Evolutionary conservation across 1,140 invertebrate genomes (phyloP).

Genomic region (Heliconius hewitsoni): DNA sequence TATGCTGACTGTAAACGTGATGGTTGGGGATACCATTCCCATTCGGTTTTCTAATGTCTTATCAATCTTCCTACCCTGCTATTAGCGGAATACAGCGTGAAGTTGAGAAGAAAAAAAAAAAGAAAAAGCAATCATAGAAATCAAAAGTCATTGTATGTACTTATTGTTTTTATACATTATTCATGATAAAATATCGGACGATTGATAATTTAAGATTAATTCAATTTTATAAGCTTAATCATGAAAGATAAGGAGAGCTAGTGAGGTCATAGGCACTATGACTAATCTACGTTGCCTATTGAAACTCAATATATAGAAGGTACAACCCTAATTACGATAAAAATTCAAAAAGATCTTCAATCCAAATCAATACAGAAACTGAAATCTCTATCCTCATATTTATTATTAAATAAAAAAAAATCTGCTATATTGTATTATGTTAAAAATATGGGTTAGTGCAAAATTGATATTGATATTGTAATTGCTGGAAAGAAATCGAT

Average conservation of each 20-base stretch:
- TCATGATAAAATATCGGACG: background rate
- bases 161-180: background rate
- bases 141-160: too few relatives aligned
- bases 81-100: too few relatives aligned
- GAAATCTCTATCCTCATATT: too few relatives aligned
- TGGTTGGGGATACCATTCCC: too few relatives aligned
- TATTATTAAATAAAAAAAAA: too few relatives aligned
- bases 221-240: background rate
- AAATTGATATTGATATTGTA: background rate
- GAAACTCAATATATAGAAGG: background rate
- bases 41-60: too few relatives aligned
- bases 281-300: background rate
- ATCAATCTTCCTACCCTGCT: too few relatives aligned
- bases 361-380: too few relatives aligned
- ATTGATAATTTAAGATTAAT: background rate
- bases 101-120: too few relatives aligned
- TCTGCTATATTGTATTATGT: too few relatives aligned
- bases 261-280: background rate
- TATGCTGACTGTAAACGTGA: too few relatives aligned
- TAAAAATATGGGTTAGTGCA: background rate
- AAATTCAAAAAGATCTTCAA: background rate
- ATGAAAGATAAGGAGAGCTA: background rate
- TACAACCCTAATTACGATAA: background rate
- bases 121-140: too few relatives aligned
- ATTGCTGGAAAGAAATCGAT: background rate